phyloP scores from a whole-genome alignment of 2,888 invertebrate genomes.

The Hirtodrosophila cameraria region DNA sequence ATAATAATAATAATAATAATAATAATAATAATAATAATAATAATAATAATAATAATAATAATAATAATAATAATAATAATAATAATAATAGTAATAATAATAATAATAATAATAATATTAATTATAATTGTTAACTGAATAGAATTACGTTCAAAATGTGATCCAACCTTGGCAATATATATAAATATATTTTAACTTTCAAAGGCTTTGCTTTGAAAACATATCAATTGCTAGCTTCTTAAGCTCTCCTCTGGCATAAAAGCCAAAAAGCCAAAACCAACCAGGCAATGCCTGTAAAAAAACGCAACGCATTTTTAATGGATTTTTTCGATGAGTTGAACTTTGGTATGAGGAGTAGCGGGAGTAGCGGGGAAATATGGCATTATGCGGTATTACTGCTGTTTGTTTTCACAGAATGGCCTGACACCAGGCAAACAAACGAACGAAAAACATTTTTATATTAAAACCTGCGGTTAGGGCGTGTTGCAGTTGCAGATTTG shows the following conservation, averaged over 20 bases:
- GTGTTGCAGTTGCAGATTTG: conserved; percentile 65
- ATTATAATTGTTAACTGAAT: no score
- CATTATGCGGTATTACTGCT: conserved; percentile 75
- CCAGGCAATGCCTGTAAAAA: conserved; percentile 18
- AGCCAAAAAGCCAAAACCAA: conserved; percentile 35
- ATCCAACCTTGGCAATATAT: no score
- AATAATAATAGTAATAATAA: no score
- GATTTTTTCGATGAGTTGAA: conserved; percentile 59
- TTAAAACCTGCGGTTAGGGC: conserved; percentile 77
- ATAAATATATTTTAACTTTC: no score
- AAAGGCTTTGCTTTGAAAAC: no score
- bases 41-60: no score
- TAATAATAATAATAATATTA: no score
- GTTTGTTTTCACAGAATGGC: conserved; percentile 70
- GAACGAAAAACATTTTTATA: conserved; percentile 57
- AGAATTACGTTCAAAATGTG: no score
- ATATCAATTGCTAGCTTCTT: conserved; percentile 1
- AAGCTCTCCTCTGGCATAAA: conserved; percentile 23
- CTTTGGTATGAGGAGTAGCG: conserved; percentile 3
- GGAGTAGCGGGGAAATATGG: conserved; percentile 22
- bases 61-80: no score
- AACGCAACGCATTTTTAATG: conserved; percentile 75
- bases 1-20: no score
- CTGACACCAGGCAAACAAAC: conserved; percentile 64
- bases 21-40: no score